Percentiles rank a stretch among this genome's conserved stretches.
Conservation (phyloP, 2,888 invertebrate species). For the Punctoribates punctum region DNA sequence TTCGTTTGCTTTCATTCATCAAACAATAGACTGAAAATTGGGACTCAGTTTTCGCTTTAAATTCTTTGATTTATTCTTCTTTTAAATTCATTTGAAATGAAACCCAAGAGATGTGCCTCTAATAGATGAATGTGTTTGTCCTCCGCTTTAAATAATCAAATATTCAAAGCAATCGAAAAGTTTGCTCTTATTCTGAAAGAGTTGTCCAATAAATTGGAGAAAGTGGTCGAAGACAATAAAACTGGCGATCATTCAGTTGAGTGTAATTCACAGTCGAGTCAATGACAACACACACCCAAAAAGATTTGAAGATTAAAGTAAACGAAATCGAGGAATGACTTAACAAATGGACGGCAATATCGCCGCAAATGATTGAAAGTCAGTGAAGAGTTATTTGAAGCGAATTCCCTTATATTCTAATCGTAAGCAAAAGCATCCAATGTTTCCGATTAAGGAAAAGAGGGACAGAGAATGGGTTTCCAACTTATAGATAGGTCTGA, state of each 20-base stretch:
- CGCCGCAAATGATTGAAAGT: slow-evolving; percentile 21
- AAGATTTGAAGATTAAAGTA: neutral
- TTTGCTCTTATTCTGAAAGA: no score
- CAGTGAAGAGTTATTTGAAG: slow-evolving; percentile 11
- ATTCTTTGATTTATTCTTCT: neutral
- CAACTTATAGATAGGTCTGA: slow-evolving; percentile 2
- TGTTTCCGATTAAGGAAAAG: neutral
- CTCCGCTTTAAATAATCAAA: no score
- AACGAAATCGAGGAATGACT: no score
- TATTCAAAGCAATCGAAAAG: no score
- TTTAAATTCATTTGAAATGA: no score
- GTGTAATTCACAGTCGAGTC: neutral
- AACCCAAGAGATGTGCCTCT: no score
- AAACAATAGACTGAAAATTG: neutral
- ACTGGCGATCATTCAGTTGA: no score
- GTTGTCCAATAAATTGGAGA: no score
- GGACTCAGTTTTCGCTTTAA: neutral
- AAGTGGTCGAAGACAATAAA: no score
- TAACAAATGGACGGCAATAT: neutral
- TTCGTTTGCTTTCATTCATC: slow-evolving; percentile 5
- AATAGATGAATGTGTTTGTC: no score
- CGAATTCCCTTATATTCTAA: neutral
- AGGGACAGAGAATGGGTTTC: slow-evolving; percentile 6
- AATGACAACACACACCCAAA: neutral
- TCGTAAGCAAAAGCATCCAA: neutral